These are phyloP conservation scores for Drosophila paulistorum DNA, from an alignment of 1,140 invertebrate species.

Conservation along the genomic window DNA sequence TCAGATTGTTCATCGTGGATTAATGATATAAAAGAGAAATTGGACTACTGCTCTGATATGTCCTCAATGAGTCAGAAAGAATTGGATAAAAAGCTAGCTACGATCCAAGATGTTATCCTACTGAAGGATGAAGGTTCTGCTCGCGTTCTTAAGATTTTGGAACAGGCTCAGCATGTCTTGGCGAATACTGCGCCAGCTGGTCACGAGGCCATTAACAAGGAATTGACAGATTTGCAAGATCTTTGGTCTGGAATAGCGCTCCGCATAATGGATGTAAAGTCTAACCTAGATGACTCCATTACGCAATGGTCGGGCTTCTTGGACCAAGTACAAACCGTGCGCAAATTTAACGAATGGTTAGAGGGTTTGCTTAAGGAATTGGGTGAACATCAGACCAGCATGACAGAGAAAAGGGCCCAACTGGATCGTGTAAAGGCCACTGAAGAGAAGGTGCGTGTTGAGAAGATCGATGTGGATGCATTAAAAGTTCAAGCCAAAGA, in stretches of 20 bases:
- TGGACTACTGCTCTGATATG: constrained; percentile 92
- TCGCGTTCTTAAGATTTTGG: constrained; percentile 93
- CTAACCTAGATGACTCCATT: constrained; percentile 93
- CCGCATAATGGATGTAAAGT: constrained; percentile 95
- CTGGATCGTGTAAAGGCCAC: constrained; percentile 92
- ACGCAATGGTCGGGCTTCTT: constrained; percentile 94
- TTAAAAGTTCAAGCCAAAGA: constrained; percentile 93
- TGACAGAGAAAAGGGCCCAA: constrained; percentile 93
- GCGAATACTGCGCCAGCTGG: constrained; percentile 95
- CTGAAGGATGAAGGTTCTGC: constrained; percentile 96
- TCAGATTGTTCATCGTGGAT: constrained; percentile 93
- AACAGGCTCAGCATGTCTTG: constrained; percentile 95
- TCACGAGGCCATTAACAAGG: constrained; percentile 93
- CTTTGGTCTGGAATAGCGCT: constrained; percentile 94
- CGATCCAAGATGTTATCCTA: constrained; percentile 92
- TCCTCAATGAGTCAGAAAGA: constrained; percentile 92
- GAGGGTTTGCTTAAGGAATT: constrained; percentile 89
- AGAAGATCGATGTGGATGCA: constrained; percentile 95
- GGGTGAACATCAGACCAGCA: constrained; percentile 89
- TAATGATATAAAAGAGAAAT: constrained; percentile 91
- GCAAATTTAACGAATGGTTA: constrained; percentile 92
- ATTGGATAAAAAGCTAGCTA: constrained; percentile 92
- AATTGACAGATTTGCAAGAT: constrained; percentile 92
- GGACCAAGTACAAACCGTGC: constrained; percentile 93
- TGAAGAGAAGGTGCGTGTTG: constrained; percentile 94